Evolutionary conservation across 2,113 vertebrate species (phyloP).

Genomic region (Mellivora capensis): DNA sequence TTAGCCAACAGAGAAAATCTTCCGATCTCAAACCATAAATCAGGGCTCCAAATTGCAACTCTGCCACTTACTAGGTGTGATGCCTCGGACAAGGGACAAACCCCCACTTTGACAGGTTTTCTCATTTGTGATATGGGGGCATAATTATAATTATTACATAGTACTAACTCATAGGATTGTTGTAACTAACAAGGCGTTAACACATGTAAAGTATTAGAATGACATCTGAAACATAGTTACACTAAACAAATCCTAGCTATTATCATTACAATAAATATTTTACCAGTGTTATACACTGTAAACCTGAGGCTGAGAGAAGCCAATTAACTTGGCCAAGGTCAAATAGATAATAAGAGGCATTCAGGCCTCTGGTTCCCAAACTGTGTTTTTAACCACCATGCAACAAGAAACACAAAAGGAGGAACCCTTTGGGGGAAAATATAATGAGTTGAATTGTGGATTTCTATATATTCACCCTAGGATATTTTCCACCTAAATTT

Average conservation of each 20-base stretch:
- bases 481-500: slow-evolving; percentile 64
- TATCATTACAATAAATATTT: neutral
- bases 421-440: neutral
- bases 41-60: neutral
- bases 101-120: neutral
- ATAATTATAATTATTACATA: neutral
- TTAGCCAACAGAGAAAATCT: neutral
- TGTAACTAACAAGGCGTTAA: neutral
- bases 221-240: neutral
- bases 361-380: neutral
- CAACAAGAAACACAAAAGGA: neutral
- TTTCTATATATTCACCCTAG: slow-evolving; percentile 40
- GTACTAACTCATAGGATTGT: neutral
- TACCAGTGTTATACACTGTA: neutral
- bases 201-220: neutral
- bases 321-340: slow-evolving; percentile 15
- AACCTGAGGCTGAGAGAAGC: neutral
- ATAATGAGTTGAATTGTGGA: slow-evolving; percentile 37
- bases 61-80: neutral
- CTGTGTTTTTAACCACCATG: neutral
- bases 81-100: neutral
- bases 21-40: neutral
- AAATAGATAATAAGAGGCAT: neutral
- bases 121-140: neutral
- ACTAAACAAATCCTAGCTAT: neutral